Conservation (phyloP, 1,140 invertebrate genomes). For the Caenorhabditis briggsae region DNA sequence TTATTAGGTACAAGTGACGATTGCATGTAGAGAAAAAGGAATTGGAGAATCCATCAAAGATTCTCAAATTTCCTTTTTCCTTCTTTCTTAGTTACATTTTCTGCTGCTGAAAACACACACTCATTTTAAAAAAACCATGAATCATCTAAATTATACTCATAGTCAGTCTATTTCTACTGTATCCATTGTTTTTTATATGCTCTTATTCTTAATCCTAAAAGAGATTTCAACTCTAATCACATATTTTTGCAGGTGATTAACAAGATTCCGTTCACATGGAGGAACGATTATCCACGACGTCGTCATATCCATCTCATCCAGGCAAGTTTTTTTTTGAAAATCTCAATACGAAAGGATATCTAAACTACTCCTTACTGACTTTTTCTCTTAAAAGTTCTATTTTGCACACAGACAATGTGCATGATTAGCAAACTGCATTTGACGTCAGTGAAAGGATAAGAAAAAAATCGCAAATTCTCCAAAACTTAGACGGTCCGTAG, state of each 20-base stretch:
- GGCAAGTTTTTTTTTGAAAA: not conserved
- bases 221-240: not conserved
- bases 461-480: not conserved
- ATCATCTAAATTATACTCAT: not conserved
- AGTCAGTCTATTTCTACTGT: no score
- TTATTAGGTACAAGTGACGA: conserved; percentile 14
- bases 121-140: not conserved
- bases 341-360: not conserved
- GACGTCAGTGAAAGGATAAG: not conserved
- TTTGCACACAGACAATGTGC: conserved; percentile 25
- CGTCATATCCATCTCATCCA: conserved; percentile 36
- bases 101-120: not conserved
- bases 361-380: not conserved
- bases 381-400: not conserved
- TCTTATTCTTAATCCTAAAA: not conserved
- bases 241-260: conserved; percentile 35
- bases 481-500: no score
- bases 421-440: not conserved
- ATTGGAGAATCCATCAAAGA: conserved; percentile 8
- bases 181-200: not conserved
- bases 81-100: not conserved
- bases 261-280: conserved; percentile 25
- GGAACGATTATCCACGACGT: conserved; percentile 47
- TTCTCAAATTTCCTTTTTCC: conserved; percentile 43
- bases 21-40: conserved; percentile 13